phyloP scores from a whole-genome alignment of 2,888 invertebrate genomes.

The Philereme vetulata region DNA sequence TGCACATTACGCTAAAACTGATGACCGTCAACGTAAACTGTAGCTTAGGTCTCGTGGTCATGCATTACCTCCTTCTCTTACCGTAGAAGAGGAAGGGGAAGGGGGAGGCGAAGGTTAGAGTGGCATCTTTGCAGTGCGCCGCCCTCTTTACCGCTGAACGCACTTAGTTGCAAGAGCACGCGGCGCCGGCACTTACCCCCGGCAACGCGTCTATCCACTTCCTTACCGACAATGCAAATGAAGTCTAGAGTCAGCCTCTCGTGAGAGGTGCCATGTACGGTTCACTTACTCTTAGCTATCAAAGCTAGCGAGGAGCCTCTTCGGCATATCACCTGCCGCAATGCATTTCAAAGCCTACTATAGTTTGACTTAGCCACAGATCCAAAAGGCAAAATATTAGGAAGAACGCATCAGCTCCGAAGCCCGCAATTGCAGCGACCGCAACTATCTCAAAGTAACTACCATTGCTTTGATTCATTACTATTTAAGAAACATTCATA shows the following conservation, averaged over 20 bases:
- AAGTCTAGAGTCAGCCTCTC: constrained; percentile 3
- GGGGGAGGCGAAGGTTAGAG: constrained; percentile 24
- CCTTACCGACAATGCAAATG: constrained; percentile 35
- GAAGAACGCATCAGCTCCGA: too few relatives aligned
- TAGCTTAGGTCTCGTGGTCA: constrained; percentile 40
- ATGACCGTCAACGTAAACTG: neutral
- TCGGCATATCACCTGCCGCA: too few relatives aligned
- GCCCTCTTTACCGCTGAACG: constrained; percentile 46
- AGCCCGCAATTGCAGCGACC: too few relatives aligned
- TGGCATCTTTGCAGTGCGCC: constrained; percentile 49
- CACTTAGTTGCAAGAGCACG: constrained; percentile 46
- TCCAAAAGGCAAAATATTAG: too few relatives aligned
- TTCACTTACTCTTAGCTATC: too few relatives aligned
- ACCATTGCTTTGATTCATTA: too few relatives aligned
- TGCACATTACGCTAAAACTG: too few relatives aligned
- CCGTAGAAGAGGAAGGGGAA: constrained; percentile 4
- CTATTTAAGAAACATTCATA: too few relatives aligned
- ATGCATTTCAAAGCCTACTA: too few relatives aligned
- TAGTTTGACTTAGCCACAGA: too few relatives aligned
- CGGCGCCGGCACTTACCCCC: constrained; percentile 36
- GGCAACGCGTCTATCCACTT: constrained; percentile 38
- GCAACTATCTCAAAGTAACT: too few relatives aligned
- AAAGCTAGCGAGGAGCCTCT: too few relatives aligned
- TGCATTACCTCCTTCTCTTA: constrained; percentile 40
- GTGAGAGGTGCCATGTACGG: neutral